Base-by-base conservation (phyloP, 2,113 vertebrate species). In the Halichoeres trimaculatus region DNA sequence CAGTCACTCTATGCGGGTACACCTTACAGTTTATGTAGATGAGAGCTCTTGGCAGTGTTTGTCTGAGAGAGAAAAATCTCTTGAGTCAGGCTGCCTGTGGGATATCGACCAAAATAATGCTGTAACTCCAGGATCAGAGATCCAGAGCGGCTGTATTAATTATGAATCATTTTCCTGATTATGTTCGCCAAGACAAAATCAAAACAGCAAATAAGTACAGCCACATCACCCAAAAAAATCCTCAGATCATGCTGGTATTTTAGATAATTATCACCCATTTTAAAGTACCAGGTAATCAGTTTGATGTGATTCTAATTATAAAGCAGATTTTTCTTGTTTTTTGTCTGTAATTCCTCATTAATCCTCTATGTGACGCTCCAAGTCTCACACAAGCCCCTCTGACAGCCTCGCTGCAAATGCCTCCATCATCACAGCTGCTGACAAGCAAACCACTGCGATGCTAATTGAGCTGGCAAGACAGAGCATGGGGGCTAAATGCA, bases 391-490 rank as follows among this genome's bases (percentile, higher is more conserved):
- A 14, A 38, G 41, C 10, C 40, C 52, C n/a, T 43, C 41, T 65
- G 64, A 72, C 70, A 78, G 41, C 50, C 65, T 81, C 60, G 54
- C 17, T 50, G 55, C 22, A 43, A 74, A 78, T 55, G 58, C 30
- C 69, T 79, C 58, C 53, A 75, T 76, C 79, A 70, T 82, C 74
- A 74, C 77, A 59, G 62, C 67, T 76, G 76, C 72, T 89, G 73
- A 83, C 76, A 82, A 61, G 58, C 65, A 19, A 43, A 45, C 51
- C 82, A 83, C 53, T 73, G 51, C 22, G 47, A 66, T 78, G 61
- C 67, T 85, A 87, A 89, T 88, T 87, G 81, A 81, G 84, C 73
- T 85, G 70, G 69, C 70, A 87, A 72, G 74, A 78, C 65, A 81
- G 65, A 72, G 47, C 45, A 62, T 35, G 11, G 71, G 71, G 74